Base-by-base conservation (phyloP, 2,113 vertebrate genomes). In the Climacteris rufus region DNA sequence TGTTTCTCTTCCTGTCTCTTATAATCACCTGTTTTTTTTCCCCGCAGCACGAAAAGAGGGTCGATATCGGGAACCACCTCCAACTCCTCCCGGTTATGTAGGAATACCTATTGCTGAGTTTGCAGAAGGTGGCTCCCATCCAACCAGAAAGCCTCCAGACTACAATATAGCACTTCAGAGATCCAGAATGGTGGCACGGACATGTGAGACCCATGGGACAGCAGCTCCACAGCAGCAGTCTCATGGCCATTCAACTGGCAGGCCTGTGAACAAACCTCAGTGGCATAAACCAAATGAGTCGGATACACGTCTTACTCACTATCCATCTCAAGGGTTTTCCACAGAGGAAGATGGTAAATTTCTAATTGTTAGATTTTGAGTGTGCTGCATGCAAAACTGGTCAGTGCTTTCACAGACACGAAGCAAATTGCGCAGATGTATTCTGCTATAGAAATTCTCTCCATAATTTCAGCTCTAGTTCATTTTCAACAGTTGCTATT, bases 161-260 rank as follows among this genome's bases (percentile, higher is more conserved):
- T 99, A 99, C 98, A 99, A 98, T 50, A 98, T 99, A 72, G 99
- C 99, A 24, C 98, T 99, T 84, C 99, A 99, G 98, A 98, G 99
- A 69, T 99, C 99, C 6, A 98, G 99, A 69, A 99, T 99, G 98
- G 98, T 99, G 85, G 98, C 99, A 39, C 98, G 99, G 72, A 98
- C 99, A 16, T 97, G 98, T 3, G 99, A 99, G 89, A 92, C 98
- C 33, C 97, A 98, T 10, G 96, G 97, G 89, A 94, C 98, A 25
- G 83, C 97, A 13, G 17, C 96, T 12, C 91, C 81, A 0, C 98
- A 97, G 76, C 97, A 97, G 80, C 98, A 97, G 78, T 68, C 96
- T 0, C 98, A 97, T 18, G 93, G 98, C 83, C 98, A 98, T 76
- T 96, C 97, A 14, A 12, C 96, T 21, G 64, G 92, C 91, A 96